Conservation (phyloP, 2,888 invertebrate genomes). For the Leucoma salicis region DNA sequence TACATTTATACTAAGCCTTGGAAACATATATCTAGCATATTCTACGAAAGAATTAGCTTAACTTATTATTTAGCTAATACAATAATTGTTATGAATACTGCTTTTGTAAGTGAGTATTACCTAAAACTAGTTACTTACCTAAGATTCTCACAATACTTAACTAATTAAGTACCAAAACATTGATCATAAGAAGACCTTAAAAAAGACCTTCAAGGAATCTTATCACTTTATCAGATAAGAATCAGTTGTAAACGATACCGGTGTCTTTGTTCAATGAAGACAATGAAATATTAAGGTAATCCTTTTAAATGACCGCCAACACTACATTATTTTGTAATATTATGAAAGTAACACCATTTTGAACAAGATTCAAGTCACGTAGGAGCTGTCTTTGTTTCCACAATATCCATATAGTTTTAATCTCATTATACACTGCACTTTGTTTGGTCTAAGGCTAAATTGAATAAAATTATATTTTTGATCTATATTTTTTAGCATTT, state of each 20-base stretch:
- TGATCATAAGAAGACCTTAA: background rate
- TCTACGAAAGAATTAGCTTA: no score
- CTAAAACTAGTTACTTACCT: background rate
- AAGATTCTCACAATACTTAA: constrained; percentile 2
- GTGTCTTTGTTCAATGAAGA: constrained; percentile 49
- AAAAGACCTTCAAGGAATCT: constrained; percentile 23
- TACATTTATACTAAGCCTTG: no score
- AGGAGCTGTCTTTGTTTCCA: no score
- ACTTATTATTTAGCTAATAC: no score
- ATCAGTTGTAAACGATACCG: constrained; percentile 37
- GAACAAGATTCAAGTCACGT: background rate
- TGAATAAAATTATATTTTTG: no score
- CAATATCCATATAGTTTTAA: no score
- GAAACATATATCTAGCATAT: no score
- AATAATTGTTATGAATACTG: no score
- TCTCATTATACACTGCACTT: no score
- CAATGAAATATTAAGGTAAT: constrained; percentile 56
- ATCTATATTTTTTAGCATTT: no score
- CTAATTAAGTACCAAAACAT: background rate
- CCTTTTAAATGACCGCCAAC: constrained; percentile 41
- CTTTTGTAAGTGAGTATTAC: no score
- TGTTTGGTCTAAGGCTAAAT: no score
- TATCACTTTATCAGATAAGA: constrained; percentile 42
- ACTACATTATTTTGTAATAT: constrained; percentile 3
- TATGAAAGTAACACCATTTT: background rate